Evolutionary conservation across 2,888 invertebrate genomes (phyloP).

Genomic region (Drosophila paranaensis): DNA sequence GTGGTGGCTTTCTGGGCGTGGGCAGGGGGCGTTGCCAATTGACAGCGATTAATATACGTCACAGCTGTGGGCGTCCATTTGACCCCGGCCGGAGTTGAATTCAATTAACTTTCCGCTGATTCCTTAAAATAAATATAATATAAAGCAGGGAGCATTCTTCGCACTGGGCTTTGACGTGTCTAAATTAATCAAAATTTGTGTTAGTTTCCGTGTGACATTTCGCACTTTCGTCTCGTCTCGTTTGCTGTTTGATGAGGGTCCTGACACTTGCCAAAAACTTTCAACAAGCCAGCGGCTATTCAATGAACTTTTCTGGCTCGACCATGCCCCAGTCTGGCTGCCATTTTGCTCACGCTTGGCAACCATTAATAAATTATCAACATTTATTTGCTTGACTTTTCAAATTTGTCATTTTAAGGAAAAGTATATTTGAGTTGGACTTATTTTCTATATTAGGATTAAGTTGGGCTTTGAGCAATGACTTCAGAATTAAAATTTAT

Average conservation of each 20-base stretch:
- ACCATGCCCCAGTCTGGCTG: too few relatives aligned
- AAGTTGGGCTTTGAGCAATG: not conserved
- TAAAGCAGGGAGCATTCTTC: not conserved
- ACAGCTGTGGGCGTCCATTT: not conserved
- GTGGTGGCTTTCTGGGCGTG: not conserved
- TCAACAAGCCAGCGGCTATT: not conserved
- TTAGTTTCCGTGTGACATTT: slow-evolving; percentile 30
- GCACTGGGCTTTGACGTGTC: not conserved
- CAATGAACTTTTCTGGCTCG: not conserved
- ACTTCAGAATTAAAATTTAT: too few relatives aligned
- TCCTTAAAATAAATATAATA: not conserved
- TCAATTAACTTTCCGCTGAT: slow-evolving; percentile 43
- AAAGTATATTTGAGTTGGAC: too few relatives aligned
- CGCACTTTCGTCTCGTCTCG: slow-evolving; percentile 17
- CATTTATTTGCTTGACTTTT: not conserved
- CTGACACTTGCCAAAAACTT: not conserved
- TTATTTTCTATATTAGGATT: too few relatives aligned
- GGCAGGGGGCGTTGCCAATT: not conserved
- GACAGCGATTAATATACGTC: slow-evolving; percentile 16
- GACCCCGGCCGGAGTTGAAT: slow-evolving; percentile 9
- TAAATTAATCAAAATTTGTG: slow-evolving; percentile 44
- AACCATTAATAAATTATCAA: not conserved
- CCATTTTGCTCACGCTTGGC: not conserved
- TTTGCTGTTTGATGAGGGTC: slow-evolving; percentile 36
- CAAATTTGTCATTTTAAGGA: too few relatives aligned